phyloP scores from a whole-genome alignment of 2,888 invertebrate species.

The Drosophila fungiperda region DNA sequence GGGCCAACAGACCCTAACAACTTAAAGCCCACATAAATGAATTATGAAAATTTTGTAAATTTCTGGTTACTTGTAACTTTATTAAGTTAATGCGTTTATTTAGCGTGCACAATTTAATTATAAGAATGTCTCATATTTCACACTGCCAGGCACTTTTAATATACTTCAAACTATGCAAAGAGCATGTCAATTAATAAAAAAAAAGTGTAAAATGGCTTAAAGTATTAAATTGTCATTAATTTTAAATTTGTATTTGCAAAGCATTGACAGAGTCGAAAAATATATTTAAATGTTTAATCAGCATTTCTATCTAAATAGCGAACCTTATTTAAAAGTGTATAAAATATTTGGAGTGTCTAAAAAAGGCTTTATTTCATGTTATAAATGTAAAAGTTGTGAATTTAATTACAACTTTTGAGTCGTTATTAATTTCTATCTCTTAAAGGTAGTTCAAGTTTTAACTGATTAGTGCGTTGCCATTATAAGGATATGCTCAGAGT shows the following conservation, averaged over 20 bases:
- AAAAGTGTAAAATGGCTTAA: neutral
- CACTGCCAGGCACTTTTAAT: constrained; percentile 5
- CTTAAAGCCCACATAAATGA: constrained; percentile 64
- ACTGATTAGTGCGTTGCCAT: too few species aligned
- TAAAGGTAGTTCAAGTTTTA: neutral
- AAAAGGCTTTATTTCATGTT: fast-evolving
- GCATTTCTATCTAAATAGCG: neutral
- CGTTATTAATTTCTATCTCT: neutral
- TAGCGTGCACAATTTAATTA: constrained; percentile 73
- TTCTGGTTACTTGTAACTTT: constrained; percentile 65
- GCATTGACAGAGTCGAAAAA: neutral
- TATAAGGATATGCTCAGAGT: neutral
- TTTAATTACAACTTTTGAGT: neutral
- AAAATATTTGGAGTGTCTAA: neutral
- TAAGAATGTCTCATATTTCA: constrained; percentile 65
- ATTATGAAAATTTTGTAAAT: constrained; percentile 72
- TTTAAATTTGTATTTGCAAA: neutral
- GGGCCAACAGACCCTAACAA: constrained; percentile 27
- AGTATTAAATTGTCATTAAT: neutral
- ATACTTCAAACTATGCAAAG: neutral
- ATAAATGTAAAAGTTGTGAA: neutral
- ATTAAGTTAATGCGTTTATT: constrained; percentile 76
- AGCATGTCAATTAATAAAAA: neutral
- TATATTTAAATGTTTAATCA: neutral
- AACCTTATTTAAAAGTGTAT: neutral